A percentile compares a stretch with the other conserved stretches of the same genome.
These are phyloP conservation scores for Crocallis elinguaria DNA, from an alignment of 2,888 invertebrate species.

Conservation along the genomic window DNA sequence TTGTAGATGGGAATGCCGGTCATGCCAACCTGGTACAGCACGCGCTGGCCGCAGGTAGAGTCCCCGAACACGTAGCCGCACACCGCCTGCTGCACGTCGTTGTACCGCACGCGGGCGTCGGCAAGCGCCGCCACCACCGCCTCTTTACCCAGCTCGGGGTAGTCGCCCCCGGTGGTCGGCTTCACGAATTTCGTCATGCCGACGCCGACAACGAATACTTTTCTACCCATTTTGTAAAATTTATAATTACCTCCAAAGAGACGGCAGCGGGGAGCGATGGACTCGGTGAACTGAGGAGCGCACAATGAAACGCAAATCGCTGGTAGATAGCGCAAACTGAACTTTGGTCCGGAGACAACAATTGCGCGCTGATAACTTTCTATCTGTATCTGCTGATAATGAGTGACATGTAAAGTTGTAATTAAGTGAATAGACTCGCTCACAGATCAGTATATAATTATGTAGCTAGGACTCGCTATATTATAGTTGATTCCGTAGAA, in stretches of 20 bases:
- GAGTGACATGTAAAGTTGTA: neutral
- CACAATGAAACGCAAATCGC: slow-evolving; percentile 39
- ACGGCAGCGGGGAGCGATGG: slow-evolving; percentile 53
- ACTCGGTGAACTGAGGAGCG: slow-evolving; percentile 48
- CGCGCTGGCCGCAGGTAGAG: slow-evolving; percentile 97
- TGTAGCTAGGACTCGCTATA: neutral
- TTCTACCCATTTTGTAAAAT: slow-evolving; percentile 67
- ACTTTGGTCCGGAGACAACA: slow-evolving; percentile 37
- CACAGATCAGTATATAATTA: no score
- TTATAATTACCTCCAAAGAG: slow-evolving; percentile 35
- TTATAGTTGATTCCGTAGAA: neutral
- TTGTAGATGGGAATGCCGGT: slow-evolving; percentile 99
- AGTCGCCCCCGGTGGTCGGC: slow-evolving; percentile 95
- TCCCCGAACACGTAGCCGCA: slow-evolving; percentile 98
- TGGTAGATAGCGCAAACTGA: slow-evolving; percentile 32
- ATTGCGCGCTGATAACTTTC: slow-evolving; percentile 24
- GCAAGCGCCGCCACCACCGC: slow-evolving; percentile 94
- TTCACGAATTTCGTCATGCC: slow-evolving; percentile 99
- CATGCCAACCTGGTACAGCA: slow-evolving; percentile 96
- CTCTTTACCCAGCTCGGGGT: slow-evolving; percentile 97
- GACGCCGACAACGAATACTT: slow-evolving; percentile 96
- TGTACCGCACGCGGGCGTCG: slow-evolving; percentile 92
- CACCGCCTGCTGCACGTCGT: slow-evolving; percentile 93
- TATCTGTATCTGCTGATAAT: slow-evolving; percentile 22
- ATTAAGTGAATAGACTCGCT: no score